Base-by-base conservation (phyloP, 1,140 invertebrate species). In the Euura saliciscinereae region DNA sequence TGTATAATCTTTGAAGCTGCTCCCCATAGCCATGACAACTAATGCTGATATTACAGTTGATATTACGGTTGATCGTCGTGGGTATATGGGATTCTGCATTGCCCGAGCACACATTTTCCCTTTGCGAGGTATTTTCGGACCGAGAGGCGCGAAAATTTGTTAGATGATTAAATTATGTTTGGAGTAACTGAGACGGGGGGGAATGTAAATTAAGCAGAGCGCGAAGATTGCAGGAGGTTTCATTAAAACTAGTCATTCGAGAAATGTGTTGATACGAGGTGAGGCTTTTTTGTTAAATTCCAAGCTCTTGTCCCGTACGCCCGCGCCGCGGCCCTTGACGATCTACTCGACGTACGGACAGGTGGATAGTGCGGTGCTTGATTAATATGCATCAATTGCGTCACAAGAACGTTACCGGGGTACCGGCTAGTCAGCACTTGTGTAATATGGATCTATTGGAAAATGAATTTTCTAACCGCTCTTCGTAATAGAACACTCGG, bases 171-270 rank as follows among this genome's bases (percentile, higher is more conserved):
- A 28, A 28, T 28, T 66, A 75, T 71, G 75, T 44, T 78, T 71
- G 75, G 75, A 75, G 77, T 77, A 79, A 74, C 28, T 28, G 28
- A 28, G 28, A 28, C 28, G 28, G 28, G 28, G 28, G 28, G 28
- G 28, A 28, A 28, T 28, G 28, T 28, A 28, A 28, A 28, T 28
- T 28, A 28, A 28, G 28, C 28, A 1, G 28, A 28, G 28, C 28
- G 28, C 28, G 28, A 28, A 28, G 28, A 78, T 79, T 79, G 78
- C 78, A 78, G 78, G 71, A 77, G 77, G 68, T 79, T 79, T 73
- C 75, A 45, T 73, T 78, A 75, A 75, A 74, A 71, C 65, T 78
- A 67, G 64, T 28, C 67, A n/a, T 28, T 13, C 28, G 7, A 44
- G n/a, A 68, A 68, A 73, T 73, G 43, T 72, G 64, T 64, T 64